Conservation (phyloP, 2,797 vertebrate genomes). For the Okamejei kenojei region DNA sequence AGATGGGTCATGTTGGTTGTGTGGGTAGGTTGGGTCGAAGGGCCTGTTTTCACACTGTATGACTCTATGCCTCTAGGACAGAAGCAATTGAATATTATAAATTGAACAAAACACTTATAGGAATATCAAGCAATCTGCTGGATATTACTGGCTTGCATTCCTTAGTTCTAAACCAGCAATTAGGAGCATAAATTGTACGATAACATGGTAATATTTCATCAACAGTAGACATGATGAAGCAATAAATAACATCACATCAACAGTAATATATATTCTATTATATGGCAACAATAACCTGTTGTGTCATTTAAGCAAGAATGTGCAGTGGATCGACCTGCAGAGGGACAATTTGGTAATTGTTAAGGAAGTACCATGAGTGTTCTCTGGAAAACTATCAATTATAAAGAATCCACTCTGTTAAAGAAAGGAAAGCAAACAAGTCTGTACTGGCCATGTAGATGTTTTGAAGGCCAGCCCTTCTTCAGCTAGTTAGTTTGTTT, state of each 20-base stretch:
- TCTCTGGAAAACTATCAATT: not conserved
- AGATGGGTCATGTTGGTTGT: too few species aligned
- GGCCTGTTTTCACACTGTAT: too few species aligned
- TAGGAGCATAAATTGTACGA: not conserved
- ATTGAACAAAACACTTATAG: too few species aligned
- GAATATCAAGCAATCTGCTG: too few species aligned
- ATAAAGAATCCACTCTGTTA: not conserved
- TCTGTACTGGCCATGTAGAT: not conserved
- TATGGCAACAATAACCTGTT: not conserved
- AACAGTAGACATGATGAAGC: not conserved
- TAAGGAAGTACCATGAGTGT: not conserved
- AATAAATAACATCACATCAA: not conserved
- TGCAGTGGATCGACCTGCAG: not conserved
- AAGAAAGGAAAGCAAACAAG: not conserved
- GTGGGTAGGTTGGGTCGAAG: too few species aligned
- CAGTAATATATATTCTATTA: not conserved
- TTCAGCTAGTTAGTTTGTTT: not conserved
- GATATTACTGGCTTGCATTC: not conserved
- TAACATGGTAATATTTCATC: not conserved
- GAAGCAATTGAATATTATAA: too few species aligned
- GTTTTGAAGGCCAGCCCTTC: not conserved
- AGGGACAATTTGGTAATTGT: not conserved
- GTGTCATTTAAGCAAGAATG: not conserved
- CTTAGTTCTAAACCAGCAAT: not conserved
- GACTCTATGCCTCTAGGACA: too few species aligned